Base-by-base conservation (phyloP, 2,113 vertebrate genomes). In the Bambusicola thoracicus region DNA sequence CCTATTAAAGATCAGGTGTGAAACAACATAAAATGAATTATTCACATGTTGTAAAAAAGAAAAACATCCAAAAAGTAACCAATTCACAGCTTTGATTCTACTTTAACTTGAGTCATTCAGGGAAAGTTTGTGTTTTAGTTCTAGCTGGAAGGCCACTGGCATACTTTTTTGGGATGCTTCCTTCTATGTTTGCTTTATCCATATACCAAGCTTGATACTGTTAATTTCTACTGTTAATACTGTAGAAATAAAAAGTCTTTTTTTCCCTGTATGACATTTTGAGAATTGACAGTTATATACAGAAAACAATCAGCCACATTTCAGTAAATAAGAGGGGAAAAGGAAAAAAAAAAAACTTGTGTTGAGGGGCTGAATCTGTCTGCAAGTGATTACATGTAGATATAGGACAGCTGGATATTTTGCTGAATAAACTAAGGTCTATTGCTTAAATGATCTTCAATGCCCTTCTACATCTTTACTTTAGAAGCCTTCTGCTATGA, bases 401-500 rank as follows among this genome's bases (percentile, higher is more conserved):
- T 90, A 62, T 77, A 62, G 90, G 55, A 40, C 30, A 49, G 24
- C 4, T 21, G 7, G 2, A 85, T 90, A 43, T 80, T 88, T 88
- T 94, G 73, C 69, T 92, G 91, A 81, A 86, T 92, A 93, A 90
- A 92, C 77, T 56, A 32, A 65, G 78, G 36, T 3, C 70, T 91
- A 25, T 89, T 85, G 62, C 91, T 87, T 79, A 89, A 92, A 69
- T 0, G n/a, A 48, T 91, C 74, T 89, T 80, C 79, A 87, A 85
- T 65, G 81, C 58, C 87, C 84, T 93, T 94, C 66, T 82, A 79
- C 87, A 79, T 85, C 93, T 81, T 74, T 80, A 58, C 72, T 85
- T 89, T 76, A 73, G 95, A 76, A 65, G 62, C 29, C 8, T 89
- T 92, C 66, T 89, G 40, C 62, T 91, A 21, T 91, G 78, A 95